Conservation (phyloP, 2,888 invertebrate genomes). For the Orchesellides sinensis region DNA sequence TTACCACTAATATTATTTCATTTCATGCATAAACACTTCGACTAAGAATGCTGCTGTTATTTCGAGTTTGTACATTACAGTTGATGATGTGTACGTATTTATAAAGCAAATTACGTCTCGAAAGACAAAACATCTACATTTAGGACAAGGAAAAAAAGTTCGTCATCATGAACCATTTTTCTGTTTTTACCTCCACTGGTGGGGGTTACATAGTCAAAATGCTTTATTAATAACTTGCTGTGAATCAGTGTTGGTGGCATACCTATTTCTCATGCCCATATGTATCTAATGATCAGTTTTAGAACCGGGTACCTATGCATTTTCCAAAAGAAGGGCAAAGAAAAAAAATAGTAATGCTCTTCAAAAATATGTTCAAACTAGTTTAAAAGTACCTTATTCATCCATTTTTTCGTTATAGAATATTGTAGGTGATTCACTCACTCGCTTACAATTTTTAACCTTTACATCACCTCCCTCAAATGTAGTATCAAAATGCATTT, state of each 20-base stretch:
- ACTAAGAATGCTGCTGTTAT: too few relatives aligned
- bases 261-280: not conserved
- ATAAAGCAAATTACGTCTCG: not conserved
- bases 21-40: too few relatives aligned
- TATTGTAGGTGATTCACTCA: conserved; percentile 22
- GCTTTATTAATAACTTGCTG: not conserved
- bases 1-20: too few relatives aligned
- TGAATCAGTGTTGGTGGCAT: not conserved
- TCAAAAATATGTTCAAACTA: too few relatives aligned
- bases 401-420: conserved; percentile 1
- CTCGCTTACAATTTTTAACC: conserved; percentile 18
- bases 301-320: not conserved
- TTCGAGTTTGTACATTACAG: too few relatives aligned
- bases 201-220: not conserved
- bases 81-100: too few relatives aligned
- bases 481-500: too few relatives aligned
- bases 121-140: not conserved
- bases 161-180: not conserved
- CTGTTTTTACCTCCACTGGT: too few relatives aligned
- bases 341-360: too few relatives aligned
- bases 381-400: conserved; percentile 17
- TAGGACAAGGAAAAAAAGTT: not conserved
- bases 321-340: too few relatives aligned
- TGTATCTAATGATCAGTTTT: too few relatives aligned
- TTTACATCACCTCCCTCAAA: conserved; percentile 18